These are phyloP conservation scores for Eupithecia dodoneata DNA, from an alignment of 2,888 invertebrate genomes.

Conservation along the genomic window DNA sequence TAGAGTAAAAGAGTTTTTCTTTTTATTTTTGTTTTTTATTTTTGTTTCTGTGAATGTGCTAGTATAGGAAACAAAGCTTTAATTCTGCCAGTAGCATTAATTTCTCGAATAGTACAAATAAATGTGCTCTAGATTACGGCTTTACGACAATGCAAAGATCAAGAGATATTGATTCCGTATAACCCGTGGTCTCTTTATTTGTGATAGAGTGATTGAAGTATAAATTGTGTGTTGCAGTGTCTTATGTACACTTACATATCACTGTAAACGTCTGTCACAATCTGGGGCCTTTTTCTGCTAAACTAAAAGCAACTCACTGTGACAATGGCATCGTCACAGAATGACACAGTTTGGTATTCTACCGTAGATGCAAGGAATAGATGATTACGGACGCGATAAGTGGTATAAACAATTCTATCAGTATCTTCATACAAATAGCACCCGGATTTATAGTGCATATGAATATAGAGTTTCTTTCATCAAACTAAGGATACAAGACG, in stretches of 20 bases:
- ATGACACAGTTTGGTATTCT: neutral
- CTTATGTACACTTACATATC: neutral
- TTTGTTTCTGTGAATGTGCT: slow-evolving; percentile 38
- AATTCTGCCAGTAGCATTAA: slow-evolving; percentile 32
- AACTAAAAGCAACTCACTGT: neutral
- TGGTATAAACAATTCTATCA: too few relatives aligned
- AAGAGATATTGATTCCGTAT: neutral
- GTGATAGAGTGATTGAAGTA: neutral
- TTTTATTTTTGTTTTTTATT: slow-evolving; percentile 58
- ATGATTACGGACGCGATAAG: too few relatives aligned
- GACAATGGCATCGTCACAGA: neutral
- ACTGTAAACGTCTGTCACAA: neutral
- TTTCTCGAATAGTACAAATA: slow-evolving; percentile 33
- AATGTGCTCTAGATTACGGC: slow-evolving; percentile 21
- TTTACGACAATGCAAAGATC: slow-evolving; percentile 14
- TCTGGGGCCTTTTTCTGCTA: neutral
- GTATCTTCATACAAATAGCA: neutral
- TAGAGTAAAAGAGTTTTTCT: slow-evolving; percentile 73
- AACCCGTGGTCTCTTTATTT: neutral
- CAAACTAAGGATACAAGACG: neutral
- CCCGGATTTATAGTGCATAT: too few relatives aligned
- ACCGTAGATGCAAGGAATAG: neutral
- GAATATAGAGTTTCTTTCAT: neutral
- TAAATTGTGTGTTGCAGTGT: neutral
- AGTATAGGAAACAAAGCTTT: slow-evolving; percentile 26